Base-by-base conservation (phyloP, 2,113 vertebrate genomes). In the Symphodus melops region DNA sequence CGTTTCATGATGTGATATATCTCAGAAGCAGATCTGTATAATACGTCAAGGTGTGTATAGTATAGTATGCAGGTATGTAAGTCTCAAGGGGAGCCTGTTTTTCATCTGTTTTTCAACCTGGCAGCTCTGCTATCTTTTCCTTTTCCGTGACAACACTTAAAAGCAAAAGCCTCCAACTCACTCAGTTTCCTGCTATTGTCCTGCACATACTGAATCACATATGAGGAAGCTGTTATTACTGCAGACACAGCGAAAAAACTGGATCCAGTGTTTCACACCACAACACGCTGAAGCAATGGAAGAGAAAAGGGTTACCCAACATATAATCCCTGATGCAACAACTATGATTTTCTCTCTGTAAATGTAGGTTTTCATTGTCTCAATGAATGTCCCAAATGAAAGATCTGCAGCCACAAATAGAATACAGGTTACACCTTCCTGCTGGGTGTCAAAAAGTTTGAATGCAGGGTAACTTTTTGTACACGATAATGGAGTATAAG, bases 111-210 rank as follows among this genome's bases (percentile, higher is more conserved):
- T 67, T 56, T 59, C 19, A 23, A 10, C 56, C 21, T 13, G 63
- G 68, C 48, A 49, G 68, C 42, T 37, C 12, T 21, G 56, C 13
- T 77, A 59, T 86, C 64, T 82, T 56, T 84, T 61, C 63, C 63
- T 79, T 82, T 86, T 77, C 82, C 54, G 16, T 52, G 54, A 41
- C 53, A 21, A 37, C 55, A 60, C 58, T 58, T 61, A 8, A 74
- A 39, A 58, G 36, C 21, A 37, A 66, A 68, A 14, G 71, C 51
- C 52, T 88, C 71, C 53, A 39, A 33, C 72, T 83, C 36, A n/a
- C 84, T 75, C 9, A 3, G 67, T 84, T 92, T 94, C 93, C 93
- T 92, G 75, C 79, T 3, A 91, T 94, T 93, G 92, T 93, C 80
- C 72, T 87, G 78, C 54, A 69, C 75, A 68, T 73, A 36, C 64